Conservation (phyloP, 2,888 invertebrate genomes). For the Hypercompe scribonia region DNA sequence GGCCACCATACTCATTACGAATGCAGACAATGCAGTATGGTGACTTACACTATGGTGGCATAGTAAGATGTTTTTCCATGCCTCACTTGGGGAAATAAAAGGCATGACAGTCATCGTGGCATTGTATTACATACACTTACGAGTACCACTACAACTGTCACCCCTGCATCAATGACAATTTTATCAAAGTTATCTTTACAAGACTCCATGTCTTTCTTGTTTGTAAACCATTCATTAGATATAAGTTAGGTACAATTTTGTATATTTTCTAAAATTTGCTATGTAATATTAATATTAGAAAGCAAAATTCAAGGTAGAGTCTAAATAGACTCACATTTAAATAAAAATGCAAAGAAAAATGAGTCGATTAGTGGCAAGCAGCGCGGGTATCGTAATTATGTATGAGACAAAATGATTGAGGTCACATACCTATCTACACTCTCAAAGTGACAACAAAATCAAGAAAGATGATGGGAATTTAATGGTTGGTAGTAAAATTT, state of each 20-base stretch:
- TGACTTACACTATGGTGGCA: no score
- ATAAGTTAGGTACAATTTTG: neutral
- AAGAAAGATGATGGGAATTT: constrained; percentile 52
- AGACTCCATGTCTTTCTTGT: neutral
- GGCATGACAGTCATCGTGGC: no score
- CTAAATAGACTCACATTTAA: constrained; percentile 19
- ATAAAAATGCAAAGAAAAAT: constrained; percentile 37
- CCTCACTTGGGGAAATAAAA: no score
- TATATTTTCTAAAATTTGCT: neutral
- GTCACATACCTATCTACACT: constrained; percentile 41
- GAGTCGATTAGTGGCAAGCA: constrained; percentile 33
- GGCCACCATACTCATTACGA: no score
- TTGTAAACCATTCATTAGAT: neutral
- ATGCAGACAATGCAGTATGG: no score
- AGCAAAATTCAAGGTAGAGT: neutral
- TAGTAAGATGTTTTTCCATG: no score
- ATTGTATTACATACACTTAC: no score
- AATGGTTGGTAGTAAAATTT: constrained; percentile 46
- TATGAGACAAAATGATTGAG: constrained; percentile 50
- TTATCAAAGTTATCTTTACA: neutral
- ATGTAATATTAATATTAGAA: neutral
- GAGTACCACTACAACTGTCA: no score
- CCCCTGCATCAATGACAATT: no score
- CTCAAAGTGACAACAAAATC: constrained; percentile 41
- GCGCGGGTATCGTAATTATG: constrained; percentile 45